Evolutionary conservation across 2,888 invertebrate genomes (phyloP), one percentile per base, ranked within the genome.

Genomic region (Tromatobia lineatoria): DNA sequence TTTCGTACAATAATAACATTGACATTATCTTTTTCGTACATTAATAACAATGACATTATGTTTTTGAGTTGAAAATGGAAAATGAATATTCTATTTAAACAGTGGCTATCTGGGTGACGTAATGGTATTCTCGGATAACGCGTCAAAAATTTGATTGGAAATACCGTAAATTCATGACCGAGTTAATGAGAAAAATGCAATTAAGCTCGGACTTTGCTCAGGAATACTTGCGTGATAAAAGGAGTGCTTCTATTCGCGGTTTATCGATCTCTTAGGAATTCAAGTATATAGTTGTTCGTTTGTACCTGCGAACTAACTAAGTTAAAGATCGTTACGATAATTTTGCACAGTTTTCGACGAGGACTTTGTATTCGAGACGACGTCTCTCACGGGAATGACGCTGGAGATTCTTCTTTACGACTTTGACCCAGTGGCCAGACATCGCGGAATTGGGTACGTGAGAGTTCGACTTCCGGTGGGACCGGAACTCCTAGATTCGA

Each of bases 301-400:
- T 18, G 34, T 25, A 2, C 10, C 34, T n/a, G n/a, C 6, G n/a
- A n/a, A 34, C 7, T 18, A 18, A 2, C 42, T 42, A 6, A 47
- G 2, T 7, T 20, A 34, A 52, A n/a, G 18, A 18, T 52, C 34
- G 38, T 54, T 34, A 0, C 38, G 45, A 67, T 10, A 8, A 57
- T 29, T 7, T 38, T 25, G 20, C 18, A 47, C 89, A 95, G 95
- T 95, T 78, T 96, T 96, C 88, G 96, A 96, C 85, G 96, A 96
- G 90, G 95, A 96, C 88, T 96, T 96, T 87, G 95, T 96, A 4
- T 96, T 96, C 88, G 96, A 96, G 90, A 95, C 96, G 45, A 92
- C 93, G n/a, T 93, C 94, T 1, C 92, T 96, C 74, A 93, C 94
- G 8, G 94, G 94, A 52, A 94, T 95, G 73, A 95, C 95, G 0